A percentile compares a stretch with the other conserved stretches of the same genome.
Evolutionary conservation across 2,113 vertebrate genomes (phyloP).

Genomic region (Rhinoptilus africanus): DNA sequence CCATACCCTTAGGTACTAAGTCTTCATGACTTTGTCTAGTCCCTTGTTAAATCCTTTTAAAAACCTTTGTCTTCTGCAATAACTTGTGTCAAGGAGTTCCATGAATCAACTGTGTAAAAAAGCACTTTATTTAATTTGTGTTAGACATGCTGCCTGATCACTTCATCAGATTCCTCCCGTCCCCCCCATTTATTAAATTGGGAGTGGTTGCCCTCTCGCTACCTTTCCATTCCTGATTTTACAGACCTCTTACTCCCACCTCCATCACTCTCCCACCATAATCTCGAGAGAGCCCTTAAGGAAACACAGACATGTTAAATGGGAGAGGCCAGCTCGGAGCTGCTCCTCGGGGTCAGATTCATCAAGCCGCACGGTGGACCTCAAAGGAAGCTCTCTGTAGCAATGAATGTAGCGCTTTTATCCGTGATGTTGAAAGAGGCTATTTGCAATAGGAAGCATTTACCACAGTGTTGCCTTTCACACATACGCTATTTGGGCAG

Average conservation of each 20-base stretch:
- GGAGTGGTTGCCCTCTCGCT: not conserved
- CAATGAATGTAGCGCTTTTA: not conserved
- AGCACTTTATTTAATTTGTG: constrained; percentile 58
- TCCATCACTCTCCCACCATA: not conserved
- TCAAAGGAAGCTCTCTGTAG: not conserved
- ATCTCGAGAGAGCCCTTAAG: not conserved
- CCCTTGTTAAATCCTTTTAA: not conserved
- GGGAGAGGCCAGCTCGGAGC: not conserved
- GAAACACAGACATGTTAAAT: not conserved
- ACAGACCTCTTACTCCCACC: not conserved
- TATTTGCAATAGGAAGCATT: not conserved
- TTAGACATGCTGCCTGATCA: constrained; percentile 6
- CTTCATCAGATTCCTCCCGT: constrained; percentile 7
- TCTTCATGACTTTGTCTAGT: constrained; percentile 36
- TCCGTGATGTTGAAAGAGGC: not conserved
- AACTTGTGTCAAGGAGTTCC: constrained; percentile 28
- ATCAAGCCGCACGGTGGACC: not conserved
- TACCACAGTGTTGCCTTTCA: not conserved
- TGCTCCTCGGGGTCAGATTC: not conserved
- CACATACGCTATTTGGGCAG: not conserved
- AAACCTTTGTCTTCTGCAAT: not conserved
- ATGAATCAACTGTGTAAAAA: constrained; percentile 49
- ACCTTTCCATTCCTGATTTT: not conserved
- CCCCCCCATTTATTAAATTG: not conserved
- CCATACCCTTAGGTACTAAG: not conserved